A percentile compares a stretch with the other conserved stretches of the same genome.
phyloP scores from a whole-genome alignment of 2,888 invertebrate species.

The Microplitis deprimator region DNA sequence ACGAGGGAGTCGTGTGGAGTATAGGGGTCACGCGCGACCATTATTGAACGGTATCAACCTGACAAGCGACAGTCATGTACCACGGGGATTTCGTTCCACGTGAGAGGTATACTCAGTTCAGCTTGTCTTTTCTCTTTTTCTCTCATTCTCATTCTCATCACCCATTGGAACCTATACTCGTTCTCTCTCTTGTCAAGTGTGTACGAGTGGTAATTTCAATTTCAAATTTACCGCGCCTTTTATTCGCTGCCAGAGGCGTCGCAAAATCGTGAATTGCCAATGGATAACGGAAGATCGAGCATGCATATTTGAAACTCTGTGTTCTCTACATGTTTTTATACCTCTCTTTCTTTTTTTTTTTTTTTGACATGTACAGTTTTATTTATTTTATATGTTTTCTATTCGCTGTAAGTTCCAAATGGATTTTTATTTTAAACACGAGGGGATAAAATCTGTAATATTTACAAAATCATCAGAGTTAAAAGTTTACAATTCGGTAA shows the following conservation, averaged over 20 bases:
- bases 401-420: not conserved
- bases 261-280: constrained; percentile 24
- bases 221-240: constrained; percentile 45
- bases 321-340: not conserved
- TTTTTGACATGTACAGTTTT: not conserved
- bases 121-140: constrained; percentile 20
- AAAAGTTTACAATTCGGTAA: too few relatives aligned
- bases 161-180: not conserved
- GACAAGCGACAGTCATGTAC: constrained; percentile 39
- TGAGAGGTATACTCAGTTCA: constrained; percentile 16
- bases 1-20: not conserved
- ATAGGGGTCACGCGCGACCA: constrained; percentile 41
- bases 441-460: too few relatives aligned
- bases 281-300: constrained; percentile 15
- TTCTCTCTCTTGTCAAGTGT: constrained; percentile 38
- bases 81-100: constrained; percentile 42
- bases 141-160: not conserved
- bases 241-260: constrained; percentile 22
- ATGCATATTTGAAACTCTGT: constrained; percentile 6
- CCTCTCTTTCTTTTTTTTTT: constrained; percentile 11
- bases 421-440: not conserved
- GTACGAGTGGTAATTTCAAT: constrained; percentile 47
- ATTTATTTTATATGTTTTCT: constrained; percentile 3
- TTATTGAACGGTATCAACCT: constrained; percentile 46
- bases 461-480: too few relatives aligned